These are phyloP conservation scores for Tribolium castaneum DNA, from an alignment of 1,140 invertebrate species.

Conservation along the genomic window DNA sequence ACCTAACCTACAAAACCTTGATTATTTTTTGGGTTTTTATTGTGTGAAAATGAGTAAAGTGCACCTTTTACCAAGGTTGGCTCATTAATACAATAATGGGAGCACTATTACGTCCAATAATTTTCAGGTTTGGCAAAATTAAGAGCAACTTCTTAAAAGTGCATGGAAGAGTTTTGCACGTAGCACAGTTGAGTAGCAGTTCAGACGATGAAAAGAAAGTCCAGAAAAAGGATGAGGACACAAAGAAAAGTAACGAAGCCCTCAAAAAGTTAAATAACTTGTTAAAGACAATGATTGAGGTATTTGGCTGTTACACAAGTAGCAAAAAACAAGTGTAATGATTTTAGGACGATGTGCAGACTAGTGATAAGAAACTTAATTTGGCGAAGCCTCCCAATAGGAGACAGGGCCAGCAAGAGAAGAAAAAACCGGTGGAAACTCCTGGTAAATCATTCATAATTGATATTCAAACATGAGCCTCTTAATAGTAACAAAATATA, in stretches of 20 bases:
- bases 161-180: background rate
- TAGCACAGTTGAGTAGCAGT: conserved; percentile 1
- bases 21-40: background rate
- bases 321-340: background rate
- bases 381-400: conserved; percentile 56
- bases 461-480: no score
- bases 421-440: conserved; percentile 45
- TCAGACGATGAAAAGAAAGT: conserved; percentile 30
- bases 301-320: conserved; percentile 4
- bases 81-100: background rate
- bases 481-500: no score
- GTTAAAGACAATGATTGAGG: conserved; percentile 56
- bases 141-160: background rate
- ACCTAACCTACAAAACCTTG: background rate
- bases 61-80: conserved; percentile 12
- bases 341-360: conserved; percentile 39
- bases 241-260: conserved; percentile 48
- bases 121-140: background rate
- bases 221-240: conserved; percentile 20
- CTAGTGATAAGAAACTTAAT: conserved; percentile 47
- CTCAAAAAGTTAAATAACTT: conserved; percentile 56
- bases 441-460: conserved; percentile 35
- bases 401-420: conserved; percentile 39
- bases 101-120: background rate
- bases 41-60: conserved; percentile 11